These are phyloP conservation scores for Pagrus major DNA, from an alignment of 2,113 vertebrate genomes.

Conservation along the genomic window DNA sequence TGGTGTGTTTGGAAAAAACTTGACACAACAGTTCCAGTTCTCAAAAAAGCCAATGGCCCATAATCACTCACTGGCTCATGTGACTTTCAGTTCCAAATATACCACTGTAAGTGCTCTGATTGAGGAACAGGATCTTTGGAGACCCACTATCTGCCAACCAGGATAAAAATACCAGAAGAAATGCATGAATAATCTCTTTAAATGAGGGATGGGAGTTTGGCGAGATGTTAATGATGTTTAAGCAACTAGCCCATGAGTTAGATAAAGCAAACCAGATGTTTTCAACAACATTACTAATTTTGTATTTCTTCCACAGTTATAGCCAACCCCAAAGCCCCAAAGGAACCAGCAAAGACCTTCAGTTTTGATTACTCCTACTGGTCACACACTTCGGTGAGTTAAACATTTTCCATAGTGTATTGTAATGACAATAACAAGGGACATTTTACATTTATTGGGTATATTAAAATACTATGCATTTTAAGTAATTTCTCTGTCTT, in stretches of 20 bases:
- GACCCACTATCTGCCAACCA: not conserved
- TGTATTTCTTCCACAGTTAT: conserved; percentile 87
- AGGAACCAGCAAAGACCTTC: conserved; percentile 98
- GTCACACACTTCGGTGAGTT: conserved; percentile 96
- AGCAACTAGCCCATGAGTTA: not conserved
- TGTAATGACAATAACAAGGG: not conserved
- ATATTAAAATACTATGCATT: no score
- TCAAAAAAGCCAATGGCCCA: conserved; percentile 17
- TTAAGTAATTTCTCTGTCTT: conserved; percentile 8
- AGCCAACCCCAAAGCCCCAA: conserved; percentile 97
- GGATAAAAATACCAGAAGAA: not conserved
- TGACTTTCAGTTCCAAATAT: conserved; percentile 58
- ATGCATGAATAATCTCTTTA: not conserved
- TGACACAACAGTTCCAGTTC: conserved; percentile 18
- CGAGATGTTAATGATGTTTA: not conserved
- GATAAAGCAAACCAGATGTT: conserved; percentile 10
- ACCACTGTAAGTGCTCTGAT: conserved; percentile 8
- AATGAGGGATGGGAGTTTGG: not conserved
- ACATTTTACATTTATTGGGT: not conserved
- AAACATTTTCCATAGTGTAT: not conserved
- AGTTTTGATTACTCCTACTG: conserved; percentile 99
- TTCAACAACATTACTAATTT: conserved; percentile 14
- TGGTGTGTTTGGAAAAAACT: not conserved
- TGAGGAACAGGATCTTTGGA: conserved; percentile 40
- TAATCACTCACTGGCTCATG: conserved; percentile 25